Evolutionary conservation across 2,888 invertebrate genomes (phyloP).

Genomic region (Drosophila ustulata): DNA sequence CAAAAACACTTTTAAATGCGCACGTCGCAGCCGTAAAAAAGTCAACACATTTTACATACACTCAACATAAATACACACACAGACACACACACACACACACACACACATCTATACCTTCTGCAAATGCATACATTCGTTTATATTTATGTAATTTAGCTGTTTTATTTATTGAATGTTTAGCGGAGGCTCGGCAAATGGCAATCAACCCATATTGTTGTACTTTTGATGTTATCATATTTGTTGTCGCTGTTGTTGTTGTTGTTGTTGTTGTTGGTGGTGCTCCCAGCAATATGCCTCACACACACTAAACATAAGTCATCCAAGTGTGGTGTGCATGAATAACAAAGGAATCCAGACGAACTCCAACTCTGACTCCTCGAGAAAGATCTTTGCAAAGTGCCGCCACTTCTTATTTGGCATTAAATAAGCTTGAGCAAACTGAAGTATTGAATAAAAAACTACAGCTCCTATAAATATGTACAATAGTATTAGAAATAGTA

Average conservation of each 20-base stretch:
- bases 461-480: not conserved
- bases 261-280: slow-evolving; percentile 16
- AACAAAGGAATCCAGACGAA: slow-evolving; percentile 12
- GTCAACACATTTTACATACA: slow-evolving; percentile 71
- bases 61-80: slow-evolving; percentile 6
- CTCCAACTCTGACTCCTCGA: slow-evolving; percentile 12
- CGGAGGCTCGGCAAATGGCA: slow-evolving; percentile 28
- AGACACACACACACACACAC: not conserved
- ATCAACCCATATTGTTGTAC: slow-evolving; percentile 32
- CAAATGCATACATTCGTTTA: slow-evolving; percentile 13
- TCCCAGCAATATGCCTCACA: slow-evolving; percentile 25
- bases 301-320: slow-evolving; percentile 41
- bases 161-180: slow-evolving; percentile 77
- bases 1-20: slow-evolving; percentile 71
- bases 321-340: slow-evolving; percentile 35
- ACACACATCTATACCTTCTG: slow-evolving; percentile 3
- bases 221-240: not conserved
- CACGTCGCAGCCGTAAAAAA: slow-evolving; percentile 77
- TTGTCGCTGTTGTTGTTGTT: not conserved
- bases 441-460: not conserved
- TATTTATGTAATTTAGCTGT: slow-evolving; percentile 69
- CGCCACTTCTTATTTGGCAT: slow-evolving; percentile 3
- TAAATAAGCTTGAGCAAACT: not conserved
- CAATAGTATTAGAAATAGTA: not conserved
- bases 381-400: not conserved